Conservation (phyloP, 1,140 invertebrate genomes). For the Drosophila tropicalis region DNA sequence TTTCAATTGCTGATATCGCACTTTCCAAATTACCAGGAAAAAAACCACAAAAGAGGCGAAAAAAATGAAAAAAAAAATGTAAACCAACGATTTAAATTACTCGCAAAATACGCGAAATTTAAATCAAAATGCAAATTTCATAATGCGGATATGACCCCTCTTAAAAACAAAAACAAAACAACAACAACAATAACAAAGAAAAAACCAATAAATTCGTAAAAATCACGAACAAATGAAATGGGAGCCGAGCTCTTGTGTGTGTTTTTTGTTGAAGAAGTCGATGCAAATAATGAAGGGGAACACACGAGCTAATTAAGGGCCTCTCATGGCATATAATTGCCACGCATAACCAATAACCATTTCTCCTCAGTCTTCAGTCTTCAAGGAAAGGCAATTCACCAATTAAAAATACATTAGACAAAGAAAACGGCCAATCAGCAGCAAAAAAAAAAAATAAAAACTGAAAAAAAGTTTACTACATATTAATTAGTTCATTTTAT, state of each 20-base stretch:
- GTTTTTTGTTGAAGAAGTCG: too few relatives aligned
- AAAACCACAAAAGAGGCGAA: background rate
- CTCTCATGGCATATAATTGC: background rate
- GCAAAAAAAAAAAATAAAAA: too few relatives aligned
- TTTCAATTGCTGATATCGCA: constrained; percentile 6
- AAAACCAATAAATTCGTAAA: constrained; percentile 8
- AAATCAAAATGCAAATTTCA: constrained; percentile 14
- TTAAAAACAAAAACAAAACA: background rate
- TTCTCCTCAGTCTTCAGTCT: background rate
- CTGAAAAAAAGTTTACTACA: constrained; percentile 11
- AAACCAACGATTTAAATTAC: constrained; percentile 2
- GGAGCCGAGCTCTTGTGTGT: background rate
- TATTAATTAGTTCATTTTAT: background rate
- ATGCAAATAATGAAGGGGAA: background rate
- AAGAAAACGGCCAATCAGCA: background rate
- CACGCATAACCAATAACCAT: background rate
- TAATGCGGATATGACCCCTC: constrained; percentile 5
- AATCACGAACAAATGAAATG: constrained; percentile 11
- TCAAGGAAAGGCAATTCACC: constrained; percentile 6
- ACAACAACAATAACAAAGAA: background rate
- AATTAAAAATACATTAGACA: constrained; percentile 12
- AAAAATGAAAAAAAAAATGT: background rate
- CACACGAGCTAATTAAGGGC: background rate
- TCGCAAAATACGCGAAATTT: constrained; percentile 14
- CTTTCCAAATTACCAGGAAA: background rate